Evolutionary conservation across 30 jellyfish, hydroid and myxozoan species (phyloP).

Genomic region (Calvadosia cruxmelitensis): DNA sequence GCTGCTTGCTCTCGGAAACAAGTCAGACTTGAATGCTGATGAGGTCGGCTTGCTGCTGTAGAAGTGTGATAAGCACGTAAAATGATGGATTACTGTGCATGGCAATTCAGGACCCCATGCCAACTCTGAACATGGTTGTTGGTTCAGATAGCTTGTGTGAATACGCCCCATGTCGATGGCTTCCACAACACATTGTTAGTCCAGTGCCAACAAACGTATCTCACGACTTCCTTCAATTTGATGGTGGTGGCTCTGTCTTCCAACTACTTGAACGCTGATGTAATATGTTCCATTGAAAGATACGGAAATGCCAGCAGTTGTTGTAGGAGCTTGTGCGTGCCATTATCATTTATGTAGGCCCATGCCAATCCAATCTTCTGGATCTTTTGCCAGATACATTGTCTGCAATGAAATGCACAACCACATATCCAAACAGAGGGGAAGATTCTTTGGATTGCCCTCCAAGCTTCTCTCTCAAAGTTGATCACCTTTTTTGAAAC

Average conservation of each 20-base stretch:
- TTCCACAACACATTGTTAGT: background rate
- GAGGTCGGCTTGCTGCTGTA: too few relatives aligned
- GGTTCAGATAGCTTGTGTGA: conserved; percentile 3
- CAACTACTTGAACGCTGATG: background rate
- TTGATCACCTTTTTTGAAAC: background rate
- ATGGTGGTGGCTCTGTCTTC: conserved; percentile 5
- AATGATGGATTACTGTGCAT: too few relatives aligned
- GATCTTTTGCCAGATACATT: background rate
- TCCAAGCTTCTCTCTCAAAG: conserved; percentile 2
- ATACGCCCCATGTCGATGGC: conserved; percentile 1
- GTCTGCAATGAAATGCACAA: background rate
- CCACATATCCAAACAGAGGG: background rate
- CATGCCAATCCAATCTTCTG: conserved; percentile 1
- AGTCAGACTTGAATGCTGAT: too few relatives aligned
- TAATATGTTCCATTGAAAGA: background rate
- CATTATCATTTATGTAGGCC: background rate
- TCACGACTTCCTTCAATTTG: too few relatives aligned
- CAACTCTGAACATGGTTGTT: background rate
- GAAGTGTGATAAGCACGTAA: too few relatives aligned
- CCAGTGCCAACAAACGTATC: too few relatives aligned
- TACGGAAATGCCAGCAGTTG: background rate
- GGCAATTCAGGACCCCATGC: background rate
- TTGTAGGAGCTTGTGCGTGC: background rate
- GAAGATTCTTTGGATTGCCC: background rate
- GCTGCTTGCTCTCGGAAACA: too few relatives aligned